A percentile compares a stretch with the other conserved stretches of the same genome.
Evolutionary conservation across 2,888 invertebrate species (phyloP).

Genomic region (Cataglyphis rosenhaueri): DNA sequence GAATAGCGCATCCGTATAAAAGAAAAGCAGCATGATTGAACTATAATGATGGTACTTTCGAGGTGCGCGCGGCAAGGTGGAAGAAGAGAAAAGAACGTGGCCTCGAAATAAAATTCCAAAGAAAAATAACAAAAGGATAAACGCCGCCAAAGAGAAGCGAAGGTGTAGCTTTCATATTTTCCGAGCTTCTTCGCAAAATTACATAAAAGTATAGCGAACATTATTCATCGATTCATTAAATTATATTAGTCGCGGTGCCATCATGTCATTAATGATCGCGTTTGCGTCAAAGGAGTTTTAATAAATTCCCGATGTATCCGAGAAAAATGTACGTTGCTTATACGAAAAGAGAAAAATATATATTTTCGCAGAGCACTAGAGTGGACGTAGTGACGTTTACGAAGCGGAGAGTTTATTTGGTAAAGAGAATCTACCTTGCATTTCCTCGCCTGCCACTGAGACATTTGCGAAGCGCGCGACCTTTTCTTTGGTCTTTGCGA

Average conservation of each 20-base stretch:
- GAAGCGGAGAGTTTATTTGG: conserved; percentile 51
- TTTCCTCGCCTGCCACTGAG: conserved; percentile 49
- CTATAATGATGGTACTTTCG: conserved; percentile 75
- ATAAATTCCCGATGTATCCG: conserved; percentile 12
- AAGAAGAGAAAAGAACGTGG: conserved; percentile 62
- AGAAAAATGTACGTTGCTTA: conserved; percentile 3
- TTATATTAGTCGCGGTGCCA: conserved; percentile 6
- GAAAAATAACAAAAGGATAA: conserved; percentile 72
- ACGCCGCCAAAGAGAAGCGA: conserved; percentile 52
- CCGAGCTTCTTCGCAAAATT: conserved; percentile 29
- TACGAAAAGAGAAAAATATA: conserved; percentile 8
- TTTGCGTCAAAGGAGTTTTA: conserved; percentile 28
- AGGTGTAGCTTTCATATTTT: conserved; percentile 57
- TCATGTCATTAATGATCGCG: conserved; percentile 10
- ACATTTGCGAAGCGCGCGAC: conserved; percentile 56
- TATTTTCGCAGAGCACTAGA: neutral
- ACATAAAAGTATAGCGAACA: conserved; percentile 30
- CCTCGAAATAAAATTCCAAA: conserved; percentile 77
- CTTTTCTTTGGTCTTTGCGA: conserved; percentile 57
- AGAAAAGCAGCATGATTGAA: conserved; percentile 81
- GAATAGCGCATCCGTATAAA: conserved; percentile 77
- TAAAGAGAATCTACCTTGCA: conserved; percentile 39
- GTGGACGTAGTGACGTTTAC: conserved; percentile 51
- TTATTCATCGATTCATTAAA: too few relatives aligned
- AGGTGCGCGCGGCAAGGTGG: conserved; percentile 43